Evolutionary conservation across 64 coral and sea anemone genomes (phyloP).

Genomic region (Montipora capricornis): DNA sequence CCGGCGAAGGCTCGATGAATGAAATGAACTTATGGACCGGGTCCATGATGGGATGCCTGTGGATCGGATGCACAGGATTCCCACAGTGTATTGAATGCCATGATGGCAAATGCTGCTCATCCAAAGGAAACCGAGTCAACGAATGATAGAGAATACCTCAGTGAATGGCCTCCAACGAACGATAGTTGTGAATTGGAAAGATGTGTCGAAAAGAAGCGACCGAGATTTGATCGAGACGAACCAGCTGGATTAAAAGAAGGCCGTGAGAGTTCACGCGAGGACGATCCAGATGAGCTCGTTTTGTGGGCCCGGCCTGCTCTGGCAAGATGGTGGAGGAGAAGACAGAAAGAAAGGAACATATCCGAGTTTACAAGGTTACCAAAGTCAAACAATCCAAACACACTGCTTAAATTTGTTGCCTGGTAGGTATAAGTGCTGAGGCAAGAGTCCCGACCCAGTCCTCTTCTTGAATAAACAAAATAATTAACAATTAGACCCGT

Average conservation of each 20-base stretch:
- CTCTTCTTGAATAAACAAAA: not conserved
- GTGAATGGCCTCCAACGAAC: conserved; percentile 22
- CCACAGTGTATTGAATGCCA: not conserved
- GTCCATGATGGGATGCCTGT: too few relatives aligned
- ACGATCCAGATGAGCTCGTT: not conserved
- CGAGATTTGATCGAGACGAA: not conserved
- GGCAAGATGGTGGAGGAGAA: conserved; percentile 67
- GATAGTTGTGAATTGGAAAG: not conserved
- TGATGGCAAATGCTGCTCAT: not conserved
- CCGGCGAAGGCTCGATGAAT: too few relatives aligned
- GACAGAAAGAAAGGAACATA: not conserved
- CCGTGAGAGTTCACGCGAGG: too few relatives aligned
- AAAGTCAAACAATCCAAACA: conserved; percentile 64
- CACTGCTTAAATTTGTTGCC: conserved; percentile 36
- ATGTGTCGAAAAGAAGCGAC: not conserved
- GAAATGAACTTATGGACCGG: too few relatives aligned
- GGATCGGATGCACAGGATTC: too few relatives aligned
- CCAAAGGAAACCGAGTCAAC: not conserved
- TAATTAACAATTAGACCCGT: too few relatives aligned
- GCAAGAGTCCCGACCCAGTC: not conserved
- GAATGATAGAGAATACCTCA: conserved; percentile 25
- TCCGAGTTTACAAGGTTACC: not conserved
- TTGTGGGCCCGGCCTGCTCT: conserved; percentile 56
- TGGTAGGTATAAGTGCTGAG: not conserved
- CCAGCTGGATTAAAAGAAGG: not conserved